These are phyloP conservation scores for Cylas formicarius DNA, from an alignment of 1,140 invertebrate genomes.

Conservation along the genomic window DNA sequence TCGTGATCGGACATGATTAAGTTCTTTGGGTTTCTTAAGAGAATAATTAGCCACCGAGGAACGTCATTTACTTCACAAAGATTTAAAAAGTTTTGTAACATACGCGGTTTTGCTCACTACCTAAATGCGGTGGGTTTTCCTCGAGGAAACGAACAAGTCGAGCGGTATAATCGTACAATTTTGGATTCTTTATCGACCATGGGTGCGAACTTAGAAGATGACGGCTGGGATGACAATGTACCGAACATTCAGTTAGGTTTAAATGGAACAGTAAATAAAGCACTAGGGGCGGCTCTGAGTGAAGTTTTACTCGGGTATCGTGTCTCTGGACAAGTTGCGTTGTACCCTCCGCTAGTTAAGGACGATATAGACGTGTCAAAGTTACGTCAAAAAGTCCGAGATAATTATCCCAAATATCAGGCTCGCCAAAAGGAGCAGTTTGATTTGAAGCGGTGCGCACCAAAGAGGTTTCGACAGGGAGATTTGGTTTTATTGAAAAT, in stretches of 20 bases:
- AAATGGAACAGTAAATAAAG: conserved; percentile 15
- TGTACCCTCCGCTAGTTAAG: not conserved
- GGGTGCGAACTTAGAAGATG: conserved; percentile 11
- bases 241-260: conserved; percentile 18
- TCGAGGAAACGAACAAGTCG: conserved; percentile 30
- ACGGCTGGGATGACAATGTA: conserved; percentile 19
- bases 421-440: conserved; percentile 15
- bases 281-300: conserved; percentile 10
- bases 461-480: too few relatives aligned
- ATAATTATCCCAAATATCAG: conserved; percentile 10
- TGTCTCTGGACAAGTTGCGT: conserved; percentile 6
- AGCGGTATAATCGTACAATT: conserved; percentile 26
- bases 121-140: conserved; percentile 30
- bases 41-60: conserved; percentile 29
- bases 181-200: conserved; percentile 24
- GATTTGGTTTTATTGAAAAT: conserved; percentile 27
- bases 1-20: conserved; percentile 16
- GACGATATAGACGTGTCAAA: conserved; percentile 7
- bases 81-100: conserved; percentile 25
- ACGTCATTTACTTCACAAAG: conserved; percentile 24
- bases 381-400: conserved; percentile 10
- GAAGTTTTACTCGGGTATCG: conserved; percentile 16
- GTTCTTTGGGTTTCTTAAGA: conserved; percentile 23
- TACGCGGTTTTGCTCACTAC: conserved; percentile 21
- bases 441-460: too few relatives aligned